phyloP scores from a whole-genome alignment of 2,113 vertebrate species.

The Pseudorasbora parva region DNA sequence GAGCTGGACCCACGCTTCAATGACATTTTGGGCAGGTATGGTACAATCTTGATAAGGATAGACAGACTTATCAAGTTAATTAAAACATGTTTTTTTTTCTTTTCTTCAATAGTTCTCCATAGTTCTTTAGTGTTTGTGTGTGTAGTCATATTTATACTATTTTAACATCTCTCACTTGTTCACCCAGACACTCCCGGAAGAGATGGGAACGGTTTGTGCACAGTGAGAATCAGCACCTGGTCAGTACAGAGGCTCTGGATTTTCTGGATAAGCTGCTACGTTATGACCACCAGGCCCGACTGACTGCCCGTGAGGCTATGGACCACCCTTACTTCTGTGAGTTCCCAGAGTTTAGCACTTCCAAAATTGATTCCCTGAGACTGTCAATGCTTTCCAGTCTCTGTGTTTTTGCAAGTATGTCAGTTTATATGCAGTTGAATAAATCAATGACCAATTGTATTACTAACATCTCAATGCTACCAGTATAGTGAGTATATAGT shows the following conservation, averaged over 20 bases:
- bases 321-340: constrained; percentile 86
- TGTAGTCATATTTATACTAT: too few relatives aligned
- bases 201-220: constrained; percentile 87
- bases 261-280: constrained; percentile 86
- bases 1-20: constrained; percentile 81
- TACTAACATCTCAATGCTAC: neutral
- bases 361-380: neutral
- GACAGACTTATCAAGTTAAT: neutral
- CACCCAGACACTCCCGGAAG: constrained; percentile 82
- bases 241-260: constrained; percentile 84
- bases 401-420: neutral
- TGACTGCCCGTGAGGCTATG: constrained; percentile 85
- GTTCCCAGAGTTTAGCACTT: constrained; percentile 26
- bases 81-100: neutral
- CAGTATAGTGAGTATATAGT: neutral
- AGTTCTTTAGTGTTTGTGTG: too few relatives aligned
- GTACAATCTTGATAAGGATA: neutral
- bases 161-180: neutral
- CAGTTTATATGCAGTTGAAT: neutral
- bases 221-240: constrained; percentile 87
- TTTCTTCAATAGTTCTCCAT: neutral
- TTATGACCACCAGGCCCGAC: constrained; percentile 84
- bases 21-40: constrained; percentile 79
- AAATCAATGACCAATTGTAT: neutral
- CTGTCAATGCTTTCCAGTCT: neutral